Conservation (phyloP, 35 echinoderm and acorn worm genomes). For the Apostichopus californicus region DNA sequence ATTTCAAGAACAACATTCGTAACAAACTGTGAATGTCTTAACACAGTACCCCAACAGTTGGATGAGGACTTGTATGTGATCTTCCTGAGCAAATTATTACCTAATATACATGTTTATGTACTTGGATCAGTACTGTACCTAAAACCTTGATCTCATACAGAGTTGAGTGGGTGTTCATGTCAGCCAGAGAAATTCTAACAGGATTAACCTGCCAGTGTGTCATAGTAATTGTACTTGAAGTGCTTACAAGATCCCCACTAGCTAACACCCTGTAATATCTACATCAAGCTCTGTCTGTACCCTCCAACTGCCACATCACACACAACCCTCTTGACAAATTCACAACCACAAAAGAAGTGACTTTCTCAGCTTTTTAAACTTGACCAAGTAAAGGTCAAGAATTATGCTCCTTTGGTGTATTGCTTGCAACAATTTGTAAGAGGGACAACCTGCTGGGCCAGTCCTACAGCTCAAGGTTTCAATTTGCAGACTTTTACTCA, state of each 20-base stretch:
- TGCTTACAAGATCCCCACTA: not conserved
- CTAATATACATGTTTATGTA: too few relatives aligned
- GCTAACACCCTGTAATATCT: not conserved
- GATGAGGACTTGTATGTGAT: too few relatives aligned
- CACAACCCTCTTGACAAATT: slow-evolving; percentile 11
- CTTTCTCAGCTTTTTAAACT: slow-evolving; percentile 36
- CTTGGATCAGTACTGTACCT: too few relatives aligned
- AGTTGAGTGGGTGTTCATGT: not conserved
- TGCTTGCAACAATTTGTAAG: slow-evolving; percentile 53
- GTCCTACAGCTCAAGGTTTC: not conserved
- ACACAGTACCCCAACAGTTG: too few relatives aligned
- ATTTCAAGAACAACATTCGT: too few relatives aligned
- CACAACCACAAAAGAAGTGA: slow-evolving; percentile 19
- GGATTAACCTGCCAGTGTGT: too few relatives aligned
- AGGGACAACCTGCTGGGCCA: slow-evolving; percentile 33
- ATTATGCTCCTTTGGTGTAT: not conserved
- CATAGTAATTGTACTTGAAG: not conserved
- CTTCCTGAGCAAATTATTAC: too few relatives aligned
- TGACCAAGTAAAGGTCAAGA: slow-evolving; percentile 37
- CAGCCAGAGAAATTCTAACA: not conserved
- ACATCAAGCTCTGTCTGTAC: not conserved
- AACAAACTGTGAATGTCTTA: too few relatives aligned
- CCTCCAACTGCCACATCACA: not conserved
- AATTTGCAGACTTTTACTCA: not conserved
- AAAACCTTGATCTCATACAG: not conserved